Percentiles rank a stretch among this genome's conserved stretches.
Conservation (phyloP, 1,140 invertebrate species). For the Heliconius himera region DNA sequence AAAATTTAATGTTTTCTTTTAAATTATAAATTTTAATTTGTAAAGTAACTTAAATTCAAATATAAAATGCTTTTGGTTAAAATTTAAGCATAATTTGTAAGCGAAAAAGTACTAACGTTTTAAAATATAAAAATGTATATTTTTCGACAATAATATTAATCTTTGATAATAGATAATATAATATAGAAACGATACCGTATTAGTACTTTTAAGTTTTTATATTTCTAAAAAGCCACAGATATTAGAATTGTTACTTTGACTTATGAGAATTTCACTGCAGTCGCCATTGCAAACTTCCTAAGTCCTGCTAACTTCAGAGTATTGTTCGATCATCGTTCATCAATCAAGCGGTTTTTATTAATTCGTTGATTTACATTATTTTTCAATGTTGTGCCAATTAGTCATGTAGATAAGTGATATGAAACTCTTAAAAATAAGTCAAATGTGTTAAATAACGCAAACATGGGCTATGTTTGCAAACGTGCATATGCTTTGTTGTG, state of each 20-base stretch:
- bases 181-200: not conserved
- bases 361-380: slow-evolving; percentile 69
- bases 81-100: not conserved
- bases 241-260: slow-evolving; percentile 6
- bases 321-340: slow-evolving; percentile 79
- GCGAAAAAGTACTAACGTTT: not conserved
- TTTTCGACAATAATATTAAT: not conserved
- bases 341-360: slow-evolving; percentile 75
- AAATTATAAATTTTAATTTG: not conserved
- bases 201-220: not conserved
- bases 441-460: slow-evolving; percentile 54
- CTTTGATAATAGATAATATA: not conserved
- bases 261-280: slow-evolving; percentile 37
- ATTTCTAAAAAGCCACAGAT: not conserved
- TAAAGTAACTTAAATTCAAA: not conserved
- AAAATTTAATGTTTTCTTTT: too few relatives aligned
- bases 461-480: slow-evolving; percentile 71
- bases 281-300: slow-evolving; percentile 67
- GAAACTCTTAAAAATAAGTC: slow-evolving; percentile 50
- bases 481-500: slow-evolving; percentile 81
- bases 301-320: slow-evolving; percentile 72
- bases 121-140: not conserved
- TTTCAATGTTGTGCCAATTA: slow-evolving; percentile 69
- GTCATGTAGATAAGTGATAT: slow-evolving; percentile 56
- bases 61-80: not conserved